Evolutionary conservation across 2,888 invertebrate species (phyloP).

Genomic region (Cataglyphis cursor): DNA sequence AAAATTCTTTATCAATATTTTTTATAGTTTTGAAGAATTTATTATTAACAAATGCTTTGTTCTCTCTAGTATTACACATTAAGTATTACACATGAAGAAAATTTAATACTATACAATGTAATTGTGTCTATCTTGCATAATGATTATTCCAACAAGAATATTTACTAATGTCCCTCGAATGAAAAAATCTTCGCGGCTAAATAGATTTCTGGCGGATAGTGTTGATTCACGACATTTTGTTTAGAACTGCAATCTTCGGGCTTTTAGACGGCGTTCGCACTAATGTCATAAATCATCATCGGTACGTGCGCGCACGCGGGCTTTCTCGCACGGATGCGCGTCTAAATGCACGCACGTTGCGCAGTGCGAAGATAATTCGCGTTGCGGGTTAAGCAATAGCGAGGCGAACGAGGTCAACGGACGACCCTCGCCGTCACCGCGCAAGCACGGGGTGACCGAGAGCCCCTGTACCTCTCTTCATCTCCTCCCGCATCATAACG

Average conservation of each 20-base stretch:
- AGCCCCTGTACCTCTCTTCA: conserved; percentile 50
- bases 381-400: conserved; percentile 80
- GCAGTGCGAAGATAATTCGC: conserved; percentile 80
- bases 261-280: conserved; percentile 70
- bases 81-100: background rate
- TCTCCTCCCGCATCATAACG: conserved; percentile 38
- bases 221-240: conserved; percentile 36
- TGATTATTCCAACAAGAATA: background rate
- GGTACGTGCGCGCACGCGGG: conserved; percentile 71
- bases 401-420: conserved; percentile 82
- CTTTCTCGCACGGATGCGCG: conserved; percentile 63
- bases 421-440: conserved; percentile 79
- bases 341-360: conserved; percentile 78
- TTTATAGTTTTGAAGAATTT: background rate
- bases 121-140: background rate
- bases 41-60: background rate
- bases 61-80: background rate
- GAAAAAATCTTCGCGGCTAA: conserved; percentile 6
- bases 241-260: conserved; percentile 82
- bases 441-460: conserved; percentile 73
- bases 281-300: conserved; percentile 84
- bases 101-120: background rate
- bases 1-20: background rate
- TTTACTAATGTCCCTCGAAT: background rate
- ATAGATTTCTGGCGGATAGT: conserved; percentile 38